Conservation (phyloP, 1,140 invertebrate genomes). For the Neodiprion lecontei region DNA sequence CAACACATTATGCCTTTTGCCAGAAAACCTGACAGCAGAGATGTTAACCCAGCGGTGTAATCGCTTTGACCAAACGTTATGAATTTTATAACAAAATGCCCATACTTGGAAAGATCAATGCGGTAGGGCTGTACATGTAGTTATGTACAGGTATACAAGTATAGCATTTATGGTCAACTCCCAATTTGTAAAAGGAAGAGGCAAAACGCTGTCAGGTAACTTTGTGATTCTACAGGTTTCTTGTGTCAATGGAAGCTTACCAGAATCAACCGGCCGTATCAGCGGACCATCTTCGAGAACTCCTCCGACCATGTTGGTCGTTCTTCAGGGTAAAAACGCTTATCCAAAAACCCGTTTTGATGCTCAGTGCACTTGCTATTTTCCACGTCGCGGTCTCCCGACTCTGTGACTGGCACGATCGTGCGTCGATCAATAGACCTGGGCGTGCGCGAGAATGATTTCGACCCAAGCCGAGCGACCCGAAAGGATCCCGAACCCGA, state of each 20-base stretch:
- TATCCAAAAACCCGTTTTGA: slow-evolving; percentile 12
- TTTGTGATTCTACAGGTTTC: not conserved
- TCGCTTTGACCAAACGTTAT: not conserved
- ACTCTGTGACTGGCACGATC: slow-evolving; percentile 4
- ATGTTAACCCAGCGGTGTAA: not conserved
- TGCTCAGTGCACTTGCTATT: slow-evolving; percentile 38
- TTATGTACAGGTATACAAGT: not conserved
- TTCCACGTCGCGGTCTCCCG: slow-evolving; percentile 33
- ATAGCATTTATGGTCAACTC: not conserved
- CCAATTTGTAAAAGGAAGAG: not conserved
- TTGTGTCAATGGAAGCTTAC: slow-evolving; percentile 37
- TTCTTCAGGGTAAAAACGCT: slow-evolving; percentile 14
- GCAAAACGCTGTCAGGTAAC: not conserved
- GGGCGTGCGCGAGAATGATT: not conserved
- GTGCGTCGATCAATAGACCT: not conserved
- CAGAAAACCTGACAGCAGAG: no score
- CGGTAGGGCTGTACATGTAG: not conserved
- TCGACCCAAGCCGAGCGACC: not conserved
- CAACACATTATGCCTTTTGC: no score
- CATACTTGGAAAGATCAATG: not conserved
- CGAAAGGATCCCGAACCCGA: not conserved
- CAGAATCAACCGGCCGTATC: slow-evolving; percentile 49
- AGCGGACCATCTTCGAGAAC: slow-evolving; percentile 51
- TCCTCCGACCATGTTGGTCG: slow-evolving; percentile 46
- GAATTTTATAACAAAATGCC: not conserved